Evolutionary conservation across 2,113 vertebrate genomes (phyloP).

Genomic region (Pseudopodoces humilis): DNA sequence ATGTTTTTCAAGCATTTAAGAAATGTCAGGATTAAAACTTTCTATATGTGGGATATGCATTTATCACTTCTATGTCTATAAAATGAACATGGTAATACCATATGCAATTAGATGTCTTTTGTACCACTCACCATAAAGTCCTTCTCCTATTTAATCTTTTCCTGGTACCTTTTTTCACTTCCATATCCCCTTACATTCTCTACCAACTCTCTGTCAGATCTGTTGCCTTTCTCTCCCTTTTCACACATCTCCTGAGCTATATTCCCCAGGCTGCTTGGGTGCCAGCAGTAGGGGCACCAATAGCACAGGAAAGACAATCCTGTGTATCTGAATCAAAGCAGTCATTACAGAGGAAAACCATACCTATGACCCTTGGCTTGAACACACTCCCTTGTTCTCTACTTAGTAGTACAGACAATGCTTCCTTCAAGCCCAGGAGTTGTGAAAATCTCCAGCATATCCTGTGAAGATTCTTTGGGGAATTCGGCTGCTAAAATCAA

Average conservation of each 20-base stretch:
- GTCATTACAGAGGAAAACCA: background rate
- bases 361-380: background rate
- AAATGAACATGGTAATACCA: background rate
- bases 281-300: background rate
- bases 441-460: slow-evolving; percentile 11
- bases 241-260: background rate
- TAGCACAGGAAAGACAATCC: background rate
- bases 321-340: background rate
- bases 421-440: background rate
- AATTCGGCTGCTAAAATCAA: slow-evolving; percentile 41
- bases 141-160: background rate
- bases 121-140: background rate
- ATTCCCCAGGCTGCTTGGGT: background rate
- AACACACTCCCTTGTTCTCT: background rate
- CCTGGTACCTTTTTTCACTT: background rate
- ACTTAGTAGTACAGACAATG: background rate
- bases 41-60: background rate
- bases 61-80: background rate
- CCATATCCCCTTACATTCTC: background rate
- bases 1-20: background rate
- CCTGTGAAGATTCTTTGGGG: background rate
- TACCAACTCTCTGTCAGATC: background rate
- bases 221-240: background rate
- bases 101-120: background rate
- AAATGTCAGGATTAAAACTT: background rate